phyloP scores from a whole-genome alignment of 23 tunicate species.

The Phallusia fumigata region DNA sequence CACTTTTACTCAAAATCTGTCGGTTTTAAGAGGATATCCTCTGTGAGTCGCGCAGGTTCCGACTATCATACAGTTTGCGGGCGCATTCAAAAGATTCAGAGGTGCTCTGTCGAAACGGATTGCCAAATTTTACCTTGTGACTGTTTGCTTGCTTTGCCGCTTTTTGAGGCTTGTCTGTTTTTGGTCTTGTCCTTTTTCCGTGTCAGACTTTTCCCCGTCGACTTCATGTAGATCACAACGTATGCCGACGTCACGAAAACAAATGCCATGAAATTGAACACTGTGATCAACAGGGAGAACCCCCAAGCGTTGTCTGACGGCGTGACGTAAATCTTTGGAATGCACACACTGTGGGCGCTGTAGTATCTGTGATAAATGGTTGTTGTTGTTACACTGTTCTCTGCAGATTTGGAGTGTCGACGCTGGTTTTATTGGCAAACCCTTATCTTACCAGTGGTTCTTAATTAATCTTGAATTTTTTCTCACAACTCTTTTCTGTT shows the following conservation, averaged over 20 bases:
- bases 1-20: no score
- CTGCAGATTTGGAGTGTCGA: no score
- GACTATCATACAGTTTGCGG: no score
- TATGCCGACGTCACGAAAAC: constrained; percentile 53
- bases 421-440: no score
- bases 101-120: no score
- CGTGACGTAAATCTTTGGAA: constrained; percentile 64
- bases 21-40: no score
- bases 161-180: neutral
- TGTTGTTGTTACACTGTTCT: no score
- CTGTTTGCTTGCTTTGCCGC: neutral
- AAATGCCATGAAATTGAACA: constrained; percentile 69
- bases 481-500: no score
- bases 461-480: no score
- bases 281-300: constrained; percentile 45
- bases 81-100: no score
- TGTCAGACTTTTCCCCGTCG: neutral
- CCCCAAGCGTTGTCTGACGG: constrained; percentile 53
- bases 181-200: neutral
- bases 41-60: no score
- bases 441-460: no score
- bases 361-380: constrained; percentile 41
- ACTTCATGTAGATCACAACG: constrained; percentile 26
- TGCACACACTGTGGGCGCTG: constrained; percentile 76
- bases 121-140: neutral